Percentiles rank a stretch among this genome's conserved stretches.
Conservation (phyloP, 2,888 invertebrate genomes). For the Laspeyria flexula region DNA sequence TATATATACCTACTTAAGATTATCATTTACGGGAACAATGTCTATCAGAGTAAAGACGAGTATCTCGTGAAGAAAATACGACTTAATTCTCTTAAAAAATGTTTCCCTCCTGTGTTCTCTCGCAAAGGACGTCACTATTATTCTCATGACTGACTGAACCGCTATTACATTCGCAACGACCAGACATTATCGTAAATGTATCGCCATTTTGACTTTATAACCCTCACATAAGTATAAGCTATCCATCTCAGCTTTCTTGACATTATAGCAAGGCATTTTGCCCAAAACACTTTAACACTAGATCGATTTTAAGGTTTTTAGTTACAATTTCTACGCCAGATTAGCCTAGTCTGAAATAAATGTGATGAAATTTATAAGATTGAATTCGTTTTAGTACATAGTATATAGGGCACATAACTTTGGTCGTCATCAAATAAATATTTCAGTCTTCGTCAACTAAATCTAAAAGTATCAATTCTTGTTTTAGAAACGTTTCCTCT, state of each 20-base stretch:
- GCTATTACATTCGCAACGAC: slow-evolving; percentile 66
- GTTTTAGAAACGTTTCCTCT: slow-evolving; percentile 91
- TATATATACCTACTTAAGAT: neutral
- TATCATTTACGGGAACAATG: too few relatives aligned
- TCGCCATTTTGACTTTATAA: slow-evolving; percentile 71
- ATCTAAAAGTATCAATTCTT: neutral
- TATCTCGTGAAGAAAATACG: slow-evolving; percentile 1
- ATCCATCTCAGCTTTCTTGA: slow-evolving; percentile 53
- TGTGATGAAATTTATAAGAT: neutral
- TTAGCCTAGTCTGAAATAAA: neutral
- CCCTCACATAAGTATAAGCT: slow-evolving; percentile 56
- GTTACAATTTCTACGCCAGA: neutral
- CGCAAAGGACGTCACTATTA: slow-evolving; percentile 54
- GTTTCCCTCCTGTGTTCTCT: slow-evolving; percentile 28
- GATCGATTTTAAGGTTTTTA: neutral
- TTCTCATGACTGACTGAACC: slow-evolving; percentile 58
- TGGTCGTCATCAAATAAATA: too few relatives aligned
- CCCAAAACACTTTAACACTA: neutral
- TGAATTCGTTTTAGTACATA: neutral
- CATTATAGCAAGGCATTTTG: slow-evolving; percentile 28
- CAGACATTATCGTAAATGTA: slow-evolving; percentile 73
- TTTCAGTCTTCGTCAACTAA: too few relatives aligned
- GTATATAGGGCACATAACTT: too few relatives aligned
- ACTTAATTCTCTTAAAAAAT: slow-evolving; percentile 16
- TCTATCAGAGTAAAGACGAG: neutral